Evolutionary conservation across 92 coral and sea anemone species (phyloP).

Genomic region (Nematostella vectensis): DNA sequence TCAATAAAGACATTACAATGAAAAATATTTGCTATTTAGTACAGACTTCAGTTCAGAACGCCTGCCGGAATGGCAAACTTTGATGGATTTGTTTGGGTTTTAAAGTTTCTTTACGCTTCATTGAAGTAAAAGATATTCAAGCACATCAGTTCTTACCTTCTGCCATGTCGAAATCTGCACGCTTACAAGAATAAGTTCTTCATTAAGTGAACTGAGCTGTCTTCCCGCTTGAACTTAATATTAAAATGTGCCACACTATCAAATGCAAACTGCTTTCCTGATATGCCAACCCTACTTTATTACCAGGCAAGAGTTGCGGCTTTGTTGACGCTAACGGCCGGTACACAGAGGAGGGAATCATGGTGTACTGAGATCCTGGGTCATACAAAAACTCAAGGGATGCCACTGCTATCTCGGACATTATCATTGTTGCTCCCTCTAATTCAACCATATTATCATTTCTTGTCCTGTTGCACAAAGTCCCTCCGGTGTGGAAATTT

Average conservation of each 20-base stretch:
- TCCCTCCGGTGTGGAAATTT: conserved; percentile 4
- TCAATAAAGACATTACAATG: too few relatives aligned
- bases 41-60: too few relatives aligned
- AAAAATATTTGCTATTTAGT: too few relatives aligned
- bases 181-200: conserved; percentile 1
- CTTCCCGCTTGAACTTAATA: neutral
- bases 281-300: conserved; percentile 27
- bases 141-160: too few relatives aligned
- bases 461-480: neutral
- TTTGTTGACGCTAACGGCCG: neutral
- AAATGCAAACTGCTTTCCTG: conserved; percentile 8
- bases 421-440: conserved; percentile 3
- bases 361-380: conserved; percentile 23
- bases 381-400: conserved; percentile 18
- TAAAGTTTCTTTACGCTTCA: too few relatives aligned
- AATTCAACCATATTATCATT: conserved; percentile 6
- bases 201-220: neutral
- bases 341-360: conserved; percentile 12
- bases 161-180: neutral
- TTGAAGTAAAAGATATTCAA: too few relatives aligned
- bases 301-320: conserved; percentile 11
- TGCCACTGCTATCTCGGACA: conserved; percentile 8
- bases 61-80: too few relatives aligned
- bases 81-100: too few relatives aligned
- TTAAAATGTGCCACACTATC: neutral